Base-by-base conservation (phyloP, 2,888 invertebrate species). In the Hydraecia micacea region DNA sequence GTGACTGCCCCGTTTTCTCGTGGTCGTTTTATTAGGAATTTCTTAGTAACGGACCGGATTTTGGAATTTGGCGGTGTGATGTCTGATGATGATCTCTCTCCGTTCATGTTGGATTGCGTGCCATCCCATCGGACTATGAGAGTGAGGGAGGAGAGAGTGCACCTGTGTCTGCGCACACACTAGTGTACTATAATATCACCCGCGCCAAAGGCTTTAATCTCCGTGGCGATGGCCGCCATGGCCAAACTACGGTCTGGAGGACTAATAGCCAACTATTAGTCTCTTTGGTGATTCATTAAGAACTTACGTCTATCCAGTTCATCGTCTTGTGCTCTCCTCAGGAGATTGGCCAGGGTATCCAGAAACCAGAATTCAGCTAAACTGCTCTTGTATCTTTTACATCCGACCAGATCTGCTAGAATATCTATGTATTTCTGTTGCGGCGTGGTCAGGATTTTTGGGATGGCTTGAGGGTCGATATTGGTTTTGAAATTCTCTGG, bases 291-390 rank as follows among this genome's bases (percentile, higher is more conserved):
- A 39, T 49, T 58, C 2, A 8, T 39, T 21, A 36, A n/a, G 13
- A 9, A 89, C 93, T 92, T 71, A 96, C 96, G 84, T 89, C 92
- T 92, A 75, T 93, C 89, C 78, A 97, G 68, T 1, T 86, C 84
- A 71, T 96, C 96, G 0, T 91, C 93, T 62, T 97, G 97, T 0
- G 95, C 96, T n/a, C 96, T 90, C 74, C 95, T 91, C 83, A 97
- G 82, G 80, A 97, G 77, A 84, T 95, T 95, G 0, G 97, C 96
- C 79, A 97, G 46, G 0, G 95, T 96, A 60, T 97, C 97, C 87
- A 97, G 85, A 76, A 97, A 97, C 97, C 97, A 97, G 88, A 91
- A 97, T 75, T 97, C 97, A 0, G 96, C 95, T 75, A 97, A 85
- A 74, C 96, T 97, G 32, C 91, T 94, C 75, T 90, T 93, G 76